phyloP scores from a whole-genome alignment of 2,888 invertebrate genomes.

The Lycophotia porphyrea region DNA sequence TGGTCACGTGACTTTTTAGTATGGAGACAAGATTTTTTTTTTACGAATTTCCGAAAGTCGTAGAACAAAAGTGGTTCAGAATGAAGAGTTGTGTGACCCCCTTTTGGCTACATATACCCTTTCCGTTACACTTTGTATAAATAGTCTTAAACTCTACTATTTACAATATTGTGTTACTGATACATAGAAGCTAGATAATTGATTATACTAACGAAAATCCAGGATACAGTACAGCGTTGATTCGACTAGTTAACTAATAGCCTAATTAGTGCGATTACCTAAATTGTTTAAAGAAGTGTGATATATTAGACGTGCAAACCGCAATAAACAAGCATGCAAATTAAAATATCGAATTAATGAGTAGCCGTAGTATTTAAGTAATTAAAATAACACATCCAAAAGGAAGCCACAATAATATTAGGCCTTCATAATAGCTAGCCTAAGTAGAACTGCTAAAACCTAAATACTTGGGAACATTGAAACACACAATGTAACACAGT shows the following conservation, averaged over 20 bases:
- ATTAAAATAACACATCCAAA: conserved; percentile 14
- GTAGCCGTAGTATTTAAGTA: background rate
- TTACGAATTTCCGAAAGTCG: too few species aligned
- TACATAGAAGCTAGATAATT: background rate
- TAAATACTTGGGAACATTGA: background rate
- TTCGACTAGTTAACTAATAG: background rate
- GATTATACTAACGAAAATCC: background rate
- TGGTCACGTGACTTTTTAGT: too few species aligned
- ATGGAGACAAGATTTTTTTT: too few species aligned
- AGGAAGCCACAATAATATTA: background rate
- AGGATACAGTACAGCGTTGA: background rate
- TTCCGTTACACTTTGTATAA: too few species aligned
- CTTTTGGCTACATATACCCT: too few species aligned
- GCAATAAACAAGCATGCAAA: background rate
- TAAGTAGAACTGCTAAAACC: background rate
- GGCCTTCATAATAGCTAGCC: background rate
- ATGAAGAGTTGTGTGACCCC: too few species aligned
- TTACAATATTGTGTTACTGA: background rate
- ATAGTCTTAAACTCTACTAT: background rate
- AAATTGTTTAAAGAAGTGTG: background rate
- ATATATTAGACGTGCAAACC: background rate
- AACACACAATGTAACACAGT: conserved; percentile 27
- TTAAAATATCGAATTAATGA: background rate
- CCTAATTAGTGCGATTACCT: background rate
- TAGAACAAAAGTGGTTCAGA: too few species aligned